Conservation (phyloP, 2,797 vertebrate genomes). For the Leptatherina wallacei region DNA sequence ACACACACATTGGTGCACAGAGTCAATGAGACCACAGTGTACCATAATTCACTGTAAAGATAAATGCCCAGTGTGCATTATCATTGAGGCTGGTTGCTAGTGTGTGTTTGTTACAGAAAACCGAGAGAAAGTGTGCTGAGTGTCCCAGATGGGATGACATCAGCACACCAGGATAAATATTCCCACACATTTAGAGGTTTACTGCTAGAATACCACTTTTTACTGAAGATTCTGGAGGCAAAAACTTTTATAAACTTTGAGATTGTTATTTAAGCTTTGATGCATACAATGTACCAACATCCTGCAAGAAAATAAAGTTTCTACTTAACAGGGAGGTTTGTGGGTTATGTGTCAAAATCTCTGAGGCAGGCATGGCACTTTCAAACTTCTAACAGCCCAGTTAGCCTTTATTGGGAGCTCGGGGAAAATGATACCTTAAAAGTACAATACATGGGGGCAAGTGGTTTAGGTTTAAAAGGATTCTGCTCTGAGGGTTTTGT, state of each 20-base stretch:
- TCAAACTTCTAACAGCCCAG: slow-evolving; percentile 41
- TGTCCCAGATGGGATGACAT: slow-evolving; percentile 40
- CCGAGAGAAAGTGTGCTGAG: slow-evolving; percentile 18
- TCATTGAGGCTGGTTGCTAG: slow-evolving; percentile 37
- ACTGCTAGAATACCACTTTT: slow-evolving; percentile 21
- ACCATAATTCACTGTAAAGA: slow-evolving; percentile 74
- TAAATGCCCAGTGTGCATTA: slow-evolving; percentile 75
- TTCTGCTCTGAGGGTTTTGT: slow-evolving; percentile 9
- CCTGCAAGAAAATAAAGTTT: slow-evolving; percentile 22
- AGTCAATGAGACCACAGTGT: slow-evolving; percentile 68
- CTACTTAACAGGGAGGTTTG: slow-evolving; percentile 21
- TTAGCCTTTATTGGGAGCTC: slow-evolving; percentile 48
- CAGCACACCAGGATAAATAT: slow-evolving; percentile 33
- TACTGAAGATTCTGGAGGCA: slow-evolving; percentile 5
- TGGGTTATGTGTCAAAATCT: slow-evolving; percentile 37
- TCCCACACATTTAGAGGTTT: slow-evolving; percentile 12
- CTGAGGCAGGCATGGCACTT: slow-evolving; percentile 41
- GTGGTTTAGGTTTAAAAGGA: slow-evolving; percentile 21
- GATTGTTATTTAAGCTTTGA: slow-evolving; percentile 2
- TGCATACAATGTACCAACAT: slow-evolving; percentile 1
- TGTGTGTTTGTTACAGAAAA: slow-evolving; percentile 19
- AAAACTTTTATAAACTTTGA: slow-evolving; percentile 6
- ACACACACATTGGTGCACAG: slow-evolving; percentile 55
- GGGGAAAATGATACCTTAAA: slow-evolving; percentile 33
- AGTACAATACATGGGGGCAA: slow-evolving; percentile 33